Conservation (phyloP, 2,797 vertebrate genomes). For the Pagetopsis macropterus region DNA sequence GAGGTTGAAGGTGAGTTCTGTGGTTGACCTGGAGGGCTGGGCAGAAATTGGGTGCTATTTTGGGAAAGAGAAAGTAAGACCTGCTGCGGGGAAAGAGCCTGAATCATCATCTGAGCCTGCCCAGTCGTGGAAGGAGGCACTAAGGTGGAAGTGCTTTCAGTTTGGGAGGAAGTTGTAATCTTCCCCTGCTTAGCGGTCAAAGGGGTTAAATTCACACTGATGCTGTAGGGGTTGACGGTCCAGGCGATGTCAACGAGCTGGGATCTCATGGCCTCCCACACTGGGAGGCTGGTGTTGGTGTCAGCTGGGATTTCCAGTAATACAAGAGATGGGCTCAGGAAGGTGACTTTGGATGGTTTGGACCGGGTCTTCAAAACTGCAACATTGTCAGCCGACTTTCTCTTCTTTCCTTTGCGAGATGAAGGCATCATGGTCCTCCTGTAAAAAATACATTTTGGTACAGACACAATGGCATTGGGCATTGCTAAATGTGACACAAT, state of each 20-base stretch:
- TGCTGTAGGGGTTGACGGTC: constrained; percentile 61
- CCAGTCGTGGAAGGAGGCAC: background rate
- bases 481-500: too few species aligned
- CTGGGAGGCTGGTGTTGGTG: constrained; percentile 56
- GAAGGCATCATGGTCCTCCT: constrained; percentile 47
- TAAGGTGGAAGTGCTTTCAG: background rate
- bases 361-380: background rate
- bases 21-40: background rate
- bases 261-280: constrained; percentile 65
- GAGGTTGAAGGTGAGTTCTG: background rate
- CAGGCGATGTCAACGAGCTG: constrained; percentile 52
- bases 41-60: background rate
- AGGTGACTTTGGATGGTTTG: constrained; percentile 14
- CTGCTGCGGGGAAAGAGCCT: background rate
- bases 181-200: background rate
- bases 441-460: background rate
- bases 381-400: constrained; percentile 17
- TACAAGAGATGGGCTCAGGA: constrained; percentile 38
- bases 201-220: constrained; percentile 55
- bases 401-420: constrained; percentile 31
- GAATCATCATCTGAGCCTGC: constrained; percentile 25
- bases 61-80: constrained; percentile 23
- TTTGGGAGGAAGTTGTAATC: background rate
- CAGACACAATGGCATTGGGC: too few species aligned
- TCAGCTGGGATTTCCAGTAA: constrained; percentile 56